A percentile compares a stretch with the other conserved stretches of the same genome.
Evolutionary conservation across 2,113 vertebrate species (phyloP).

Genomic region (Chloropsis hardwickii): DNA sequence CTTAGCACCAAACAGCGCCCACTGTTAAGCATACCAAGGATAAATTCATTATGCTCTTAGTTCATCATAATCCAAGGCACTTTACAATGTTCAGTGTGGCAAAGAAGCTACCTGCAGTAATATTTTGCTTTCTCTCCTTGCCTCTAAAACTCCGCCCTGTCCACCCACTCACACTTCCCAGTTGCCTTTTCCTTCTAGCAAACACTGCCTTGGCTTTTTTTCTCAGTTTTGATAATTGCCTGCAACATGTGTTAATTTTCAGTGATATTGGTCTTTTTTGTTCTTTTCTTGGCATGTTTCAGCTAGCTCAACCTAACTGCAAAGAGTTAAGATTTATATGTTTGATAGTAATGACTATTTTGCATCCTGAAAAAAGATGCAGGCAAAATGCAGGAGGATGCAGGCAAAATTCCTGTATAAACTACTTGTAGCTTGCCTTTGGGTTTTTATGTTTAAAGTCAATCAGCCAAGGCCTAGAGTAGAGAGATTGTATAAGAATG

Average conservation of each 20-base stretch:
- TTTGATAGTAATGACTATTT: neutral
- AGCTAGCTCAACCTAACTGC: neutral
- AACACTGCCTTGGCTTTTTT: neutral
- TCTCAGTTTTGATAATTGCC: neutral
- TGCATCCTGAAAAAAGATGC: neutral
- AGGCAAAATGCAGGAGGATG: neutral
- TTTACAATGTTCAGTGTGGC: neutral
- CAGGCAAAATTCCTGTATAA: neutral
- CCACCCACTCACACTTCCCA: rapidly evolving
- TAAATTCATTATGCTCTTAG: neutral
- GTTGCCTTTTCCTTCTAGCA: neutral
- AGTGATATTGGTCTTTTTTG: neutral
- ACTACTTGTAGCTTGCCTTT: neutral
- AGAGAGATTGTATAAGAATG: neutral
- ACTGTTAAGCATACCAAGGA: neutral
- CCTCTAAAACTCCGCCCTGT: neutral
- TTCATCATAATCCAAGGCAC: neutral
- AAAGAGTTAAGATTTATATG: neutral
- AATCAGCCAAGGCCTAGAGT: neutral
- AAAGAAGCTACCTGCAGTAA: neutral
- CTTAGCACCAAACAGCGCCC: neutral
- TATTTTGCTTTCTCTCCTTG: neutral
- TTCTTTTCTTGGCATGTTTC: neutral
- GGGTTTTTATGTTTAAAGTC: neutral
- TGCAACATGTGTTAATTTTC: neutral